A percentile compares a stretch with the other conserved stretches of the same genome.
Conservation (phyloP, 2,797 vertebrate genomes). For the Rhinichthys osculus region DNA sequence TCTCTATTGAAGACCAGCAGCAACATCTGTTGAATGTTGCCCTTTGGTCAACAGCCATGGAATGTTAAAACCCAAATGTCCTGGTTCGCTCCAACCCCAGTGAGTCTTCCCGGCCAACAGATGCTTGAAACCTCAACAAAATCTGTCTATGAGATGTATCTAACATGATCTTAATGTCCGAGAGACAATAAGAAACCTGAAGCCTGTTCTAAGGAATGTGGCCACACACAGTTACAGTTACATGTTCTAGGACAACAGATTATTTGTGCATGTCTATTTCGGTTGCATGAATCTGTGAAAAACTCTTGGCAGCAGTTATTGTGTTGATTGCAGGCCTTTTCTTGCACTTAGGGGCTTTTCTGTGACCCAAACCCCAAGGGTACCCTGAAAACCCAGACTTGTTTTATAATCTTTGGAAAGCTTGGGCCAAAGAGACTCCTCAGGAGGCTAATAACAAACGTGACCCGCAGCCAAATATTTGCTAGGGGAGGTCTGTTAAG, state of each 20-base stretch:
- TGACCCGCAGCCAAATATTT: slow-evolving; percentile 79
- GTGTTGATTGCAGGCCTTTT: slow-evolving; percentile 59
- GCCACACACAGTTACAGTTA: slow-evolving; percentile 12
- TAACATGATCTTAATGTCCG: slow-evolving; percentile 26
- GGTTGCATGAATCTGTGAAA: not conserved
- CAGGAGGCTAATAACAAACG: slow-evolving; percentile 71
- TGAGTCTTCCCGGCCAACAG: slow-evolving; percentile 28
- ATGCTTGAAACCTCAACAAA: slow-evolving; percentile 47
- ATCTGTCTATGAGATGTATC: slow-evolving; percentile 19
- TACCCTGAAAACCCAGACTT: slow-evolving; percentile 70
- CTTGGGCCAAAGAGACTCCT: slow-evolving; percentile 67
- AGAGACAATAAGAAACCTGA: not conserved
- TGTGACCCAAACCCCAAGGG: slow-evolving; percentile 68
- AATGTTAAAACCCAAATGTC: slow-evolving; percentile 48
- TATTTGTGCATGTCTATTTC: not conserved
- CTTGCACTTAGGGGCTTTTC: slow-evolving; percentile 68
- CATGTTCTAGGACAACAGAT: not conserved
- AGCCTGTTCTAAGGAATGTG: not conserved
- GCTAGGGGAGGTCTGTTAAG: slow-evolving; percentile 71
- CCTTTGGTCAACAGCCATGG: slow-evolving; percentile 35
- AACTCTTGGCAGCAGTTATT: slow-evolving; percentile 40
- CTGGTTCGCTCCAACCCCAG: slow-evolving; percentile 37
- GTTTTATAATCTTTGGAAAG: slow-evolving; percentile 68
- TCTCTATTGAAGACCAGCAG: slow-evolving; percentile 34
- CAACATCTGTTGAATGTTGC: slow-evolving; percentile 32